Conservation (phyloP, 2,797 vertebrate species). For the Pelodytes ibericus region DNA sequence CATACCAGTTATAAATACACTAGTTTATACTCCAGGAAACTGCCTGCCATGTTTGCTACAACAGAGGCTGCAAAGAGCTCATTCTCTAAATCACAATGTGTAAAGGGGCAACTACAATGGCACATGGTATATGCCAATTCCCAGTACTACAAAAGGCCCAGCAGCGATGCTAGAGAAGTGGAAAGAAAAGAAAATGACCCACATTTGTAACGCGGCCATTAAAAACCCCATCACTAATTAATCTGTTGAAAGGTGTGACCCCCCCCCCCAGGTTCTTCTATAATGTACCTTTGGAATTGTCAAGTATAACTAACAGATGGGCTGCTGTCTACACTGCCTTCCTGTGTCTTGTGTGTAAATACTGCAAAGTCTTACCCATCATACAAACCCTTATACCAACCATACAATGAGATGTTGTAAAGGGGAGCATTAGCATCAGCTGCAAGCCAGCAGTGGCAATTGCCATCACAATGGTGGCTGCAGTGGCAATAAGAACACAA, state of each 20-base stretch:
- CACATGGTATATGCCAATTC: too few species aligned
- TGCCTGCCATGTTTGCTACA: too few species aligned
- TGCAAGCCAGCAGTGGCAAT: conserved; percentile 98
- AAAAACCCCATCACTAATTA: too few species aligned
- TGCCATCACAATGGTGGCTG: conserved; percentile 99
- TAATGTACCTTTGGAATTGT: not conserved
- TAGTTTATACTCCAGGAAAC: not conserved
- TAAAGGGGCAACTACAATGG: too few species aligned
- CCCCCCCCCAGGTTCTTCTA: too few species aligned
- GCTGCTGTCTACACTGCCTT: conserved; percentile 62
- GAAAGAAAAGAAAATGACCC: too few species aligned
- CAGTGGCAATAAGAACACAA: conserved; percentile 99
- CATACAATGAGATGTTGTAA: conserved; percentile 99
- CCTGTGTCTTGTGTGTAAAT: conserved; percentile 65
- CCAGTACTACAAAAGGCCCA: too few species aligned
- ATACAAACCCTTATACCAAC: conserved; percentile 99
- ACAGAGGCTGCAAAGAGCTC: too few species aligned
- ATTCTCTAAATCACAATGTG: too few species aligned
- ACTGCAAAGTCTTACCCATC: conserved; percentile 98
- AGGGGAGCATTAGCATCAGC: conserved; percentile 99
- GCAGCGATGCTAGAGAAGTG: too few species aligned
- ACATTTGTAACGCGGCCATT: too few species aligned
- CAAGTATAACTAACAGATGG: conserved; percentile 25
- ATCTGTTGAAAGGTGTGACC: too few species aligned
- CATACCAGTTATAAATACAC: not conserved